A percentile compares a stretch with the other conserved stretches of the same genome.
Conservation (phyloP, 2,888 invertebrate genomes). For the Zonitis immaculata region DNA sequence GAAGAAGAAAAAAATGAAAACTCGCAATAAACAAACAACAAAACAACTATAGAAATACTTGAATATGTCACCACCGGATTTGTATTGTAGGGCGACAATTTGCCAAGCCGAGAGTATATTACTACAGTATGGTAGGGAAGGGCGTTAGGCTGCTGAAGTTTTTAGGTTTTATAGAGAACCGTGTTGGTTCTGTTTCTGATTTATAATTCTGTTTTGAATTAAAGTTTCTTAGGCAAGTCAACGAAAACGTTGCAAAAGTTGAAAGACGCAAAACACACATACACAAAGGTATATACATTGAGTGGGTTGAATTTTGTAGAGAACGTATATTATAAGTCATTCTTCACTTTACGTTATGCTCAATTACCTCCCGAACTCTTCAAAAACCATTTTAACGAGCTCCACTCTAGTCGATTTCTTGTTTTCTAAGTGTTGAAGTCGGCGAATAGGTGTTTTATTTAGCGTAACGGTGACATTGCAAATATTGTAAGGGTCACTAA, state of each 20-base stretch:
- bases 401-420: constrained; percentile 2
- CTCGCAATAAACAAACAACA: constrained; percentile 31
- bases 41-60: constrained; percentile 17
- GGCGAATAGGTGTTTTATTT: neutral
- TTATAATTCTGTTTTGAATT: constrained; percentile 29
- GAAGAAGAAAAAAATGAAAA: constrained; percentile 20
- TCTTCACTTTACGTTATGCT: constrained; percentile 34
- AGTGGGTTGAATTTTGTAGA: neutral
- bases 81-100: constrained; percentile 20
- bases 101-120: constrained; percentile 11
- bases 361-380: constrained; percentile 32
- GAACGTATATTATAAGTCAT: constrained; percentile 24
- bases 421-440: neutral
- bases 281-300: constrained; percentile 14
- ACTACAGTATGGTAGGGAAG: too few species aligned
- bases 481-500: neutral
- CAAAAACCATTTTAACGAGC: constrained; percentile 23
- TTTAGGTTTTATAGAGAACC: constrained; percentile 2
- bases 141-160: constrained; percentile 4
- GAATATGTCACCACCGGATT: constrained; percentile 32
- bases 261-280: constrained; percentile 6
- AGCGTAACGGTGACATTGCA: neutral
- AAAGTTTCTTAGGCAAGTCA: constrained; percentile 12
- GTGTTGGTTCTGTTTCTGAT: constrained; percentile 14
- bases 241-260: constrained; percentile 15